Evolutionary conservation across 2,113 vertebrate genomes (phyloP), one percentile per base, ranked within the genome.

Genomic region (Actinemys pallida): DNA sequence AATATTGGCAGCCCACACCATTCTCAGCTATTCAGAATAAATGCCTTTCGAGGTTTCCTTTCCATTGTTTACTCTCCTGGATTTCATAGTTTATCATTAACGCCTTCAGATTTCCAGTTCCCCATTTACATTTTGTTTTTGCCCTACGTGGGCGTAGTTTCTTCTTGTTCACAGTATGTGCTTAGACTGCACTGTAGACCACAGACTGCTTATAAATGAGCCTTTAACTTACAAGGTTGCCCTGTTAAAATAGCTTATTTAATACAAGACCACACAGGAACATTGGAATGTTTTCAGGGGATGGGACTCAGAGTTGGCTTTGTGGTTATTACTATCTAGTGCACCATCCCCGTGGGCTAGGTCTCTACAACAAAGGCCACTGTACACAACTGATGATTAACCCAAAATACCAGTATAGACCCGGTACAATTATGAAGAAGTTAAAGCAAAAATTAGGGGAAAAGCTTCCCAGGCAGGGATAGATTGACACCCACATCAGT

Each of bases 1-100:
- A 95, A 91, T 31, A 1, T 83, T 62, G 56, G 57, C 88, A 90
- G 16, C 47, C 86, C 85, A 79, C 3, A 10, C 47, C 4, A 5
- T 52, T 62, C 24, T 56, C 78, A 0, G 0, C 82, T 78, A 31
- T 8, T 83, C 89, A 45, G 86, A 86, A 93, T 86, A 4, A 92
- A 88, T 93, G 92, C 76, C 65, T 97, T 96, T 91, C 82, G 79
- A 85, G 35, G 8, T 94, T 96, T 90, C n/a, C 87, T 89, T 96
- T 88, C 92, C 39, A 8, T 69, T 80, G 86, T 84, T 93, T 79
- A 88, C 75, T 54, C 78, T 84, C 87, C 35, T 75, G 69, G 72
- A 88, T 91, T 92, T 89, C 78, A 49, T 53, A 76, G 75, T 93
- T 94, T 89, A 93, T 84, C 0, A 1, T 89, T 87, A 42, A 47